Base-by-base conservation (phyloP, 2,888 invertebrate species). In the Sabatieria punctata region DNA sequence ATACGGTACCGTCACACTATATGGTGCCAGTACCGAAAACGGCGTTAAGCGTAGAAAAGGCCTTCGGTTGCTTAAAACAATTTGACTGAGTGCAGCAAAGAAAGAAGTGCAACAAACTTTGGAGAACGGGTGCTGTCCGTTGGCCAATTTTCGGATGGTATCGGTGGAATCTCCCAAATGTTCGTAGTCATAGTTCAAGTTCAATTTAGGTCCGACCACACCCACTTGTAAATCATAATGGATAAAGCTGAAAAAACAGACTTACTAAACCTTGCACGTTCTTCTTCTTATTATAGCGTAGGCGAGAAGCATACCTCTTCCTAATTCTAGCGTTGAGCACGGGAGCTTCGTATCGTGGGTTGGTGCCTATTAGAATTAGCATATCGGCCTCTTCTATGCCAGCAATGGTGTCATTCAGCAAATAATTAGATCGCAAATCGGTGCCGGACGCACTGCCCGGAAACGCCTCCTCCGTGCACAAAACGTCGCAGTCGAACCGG, bases 261-360 rank as follows among this genome's bases (percentile, higher is more conserved):
- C n/a, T n/a, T n/a, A n/a, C n/a, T n/a, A n/a, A n/a, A n/a, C n/a
- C n/a, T n/a, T n/a, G n/a, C n/a, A n/a, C n/a, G n/a, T n/a, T n/a
- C n/a, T n/a, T n/a, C n/a, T n/a, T n/a, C n/a, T n/a, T n/a, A n/a
- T n/a, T n/a, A n/a, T n/a, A n/a, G n/a, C n/a, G n/a, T n/a, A n/a
- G n/a, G n/a, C n/a, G n/a, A n/a, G n/a, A n/a, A n/a, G n/a, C n/a
- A 27, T 43, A 60, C 49, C 82, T 78, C 70, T 97, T 99, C 49
- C 97, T 78, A 53, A 99, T 78, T 58, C 97, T 78, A 0, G 95
- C 82, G 70, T 97, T 97, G 49, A 99, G 73, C 26, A 97, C 72
- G 1, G 97, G 93, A 36, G 97, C 95, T 71, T 97, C 97, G 67
- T 83, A 88, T 44, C 97, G 77, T 0, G 91, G 85, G 73, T 99